Conservation (phyloP, 1,140 invertebrate species). For the Proales similis region DNA sequence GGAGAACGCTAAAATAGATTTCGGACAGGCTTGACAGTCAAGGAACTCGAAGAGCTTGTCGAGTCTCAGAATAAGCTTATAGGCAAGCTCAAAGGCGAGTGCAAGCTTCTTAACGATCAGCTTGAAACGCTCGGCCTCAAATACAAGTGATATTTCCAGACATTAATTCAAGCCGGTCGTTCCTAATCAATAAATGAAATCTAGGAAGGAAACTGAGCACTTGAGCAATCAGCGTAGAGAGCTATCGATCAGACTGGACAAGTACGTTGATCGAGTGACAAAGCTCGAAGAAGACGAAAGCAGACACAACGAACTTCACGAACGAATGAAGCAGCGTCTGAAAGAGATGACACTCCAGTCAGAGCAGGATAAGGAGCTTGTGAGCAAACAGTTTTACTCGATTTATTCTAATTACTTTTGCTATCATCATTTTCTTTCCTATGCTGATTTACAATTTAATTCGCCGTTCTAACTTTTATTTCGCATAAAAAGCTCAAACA, state of each 20-base stretch:
- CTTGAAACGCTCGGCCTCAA: conserved; percentile 15
- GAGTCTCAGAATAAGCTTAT: conserved; percentile 35
- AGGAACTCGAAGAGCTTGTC: conserved; percentile 28
- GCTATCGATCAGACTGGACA: not conserved
- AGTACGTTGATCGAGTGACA: not conserved
- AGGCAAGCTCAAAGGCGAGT: conserved; percentile 5
- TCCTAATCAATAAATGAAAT: too few species aligned
- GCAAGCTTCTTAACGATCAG: conserved; percentile 12
- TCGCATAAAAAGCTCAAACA: conserved; percentile 34
- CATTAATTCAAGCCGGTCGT: too few species aligned
- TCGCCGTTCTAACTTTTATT: not conserved
- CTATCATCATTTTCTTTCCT: not conserved
- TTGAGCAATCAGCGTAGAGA: conserved; percentile 2
- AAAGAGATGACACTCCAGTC: conserved; percentile 8
- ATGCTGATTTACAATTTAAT: not conserved
- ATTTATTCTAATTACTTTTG: not conserved
- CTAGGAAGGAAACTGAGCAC: conserved; percentile 11
- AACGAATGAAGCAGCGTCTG: conserved; percentile 24
- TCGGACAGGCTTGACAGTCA: conserved; percentile 1
- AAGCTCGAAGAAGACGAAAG: conserved; percentile 7
- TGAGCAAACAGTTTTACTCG: not conserved
- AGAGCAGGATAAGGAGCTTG: not conserved
- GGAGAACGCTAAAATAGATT: not conserved
- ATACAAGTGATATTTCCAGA: too few species aligned
- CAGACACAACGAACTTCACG: conserved; percentile 34